These are phyloP conservation scores for Asteroscopus sphinx DNA, from an alignment of 2,888 invertebrate species.

Conservation along the genomic window DNA sequence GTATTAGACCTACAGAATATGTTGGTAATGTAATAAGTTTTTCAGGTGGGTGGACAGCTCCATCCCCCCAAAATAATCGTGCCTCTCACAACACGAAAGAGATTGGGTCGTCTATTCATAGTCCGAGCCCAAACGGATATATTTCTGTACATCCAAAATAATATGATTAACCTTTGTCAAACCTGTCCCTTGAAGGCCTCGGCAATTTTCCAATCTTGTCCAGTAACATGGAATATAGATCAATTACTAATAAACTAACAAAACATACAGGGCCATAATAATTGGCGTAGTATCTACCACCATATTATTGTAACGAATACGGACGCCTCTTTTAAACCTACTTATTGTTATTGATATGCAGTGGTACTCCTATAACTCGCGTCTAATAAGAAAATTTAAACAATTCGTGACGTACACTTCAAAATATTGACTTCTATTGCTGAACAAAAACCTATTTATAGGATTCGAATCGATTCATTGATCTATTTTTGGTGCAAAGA, in stretches of 20 bases:
- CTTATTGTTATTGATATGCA: constrained; percentile 6
- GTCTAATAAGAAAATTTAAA: not conserved
- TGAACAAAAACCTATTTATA: constrained; percentile 20
- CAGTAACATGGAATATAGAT: constrained; percentile 15
- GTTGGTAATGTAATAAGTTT: too few species aligned
- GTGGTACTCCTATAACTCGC: constrained; percentile 5
- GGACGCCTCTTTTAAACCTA: constrained; percentile 12
- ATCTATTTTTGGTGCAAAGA: constrained; percentile 29
- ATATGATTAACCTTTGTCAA: constrained; percentile 29
- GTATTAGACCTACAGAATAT: too few species aligned
- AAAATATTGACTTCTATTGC: not conserved
- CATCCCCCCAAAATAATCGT: not conserved
- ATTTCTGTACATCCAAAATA: constrained; percentile 28
- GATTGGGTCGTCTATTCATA: constrained; percentile 24
- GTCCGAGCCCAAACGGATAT: not conserved
- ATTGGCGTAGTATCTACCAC: constrained; percentile 16
- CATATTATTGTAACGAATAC: constrained; percentile 26
- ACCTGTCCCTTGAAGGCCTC: constrained; percentile 22
- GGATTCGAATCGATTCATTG: constrained; percentile 6
- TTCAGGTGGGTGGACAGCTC: not conserved
- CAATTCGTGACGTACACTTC: not conserved
- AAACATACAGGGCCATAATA: constrained; percentile 28
- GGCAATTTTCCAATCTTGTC: constrained; percentile 32
- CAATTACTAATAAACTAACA: constrained; percentile 29
- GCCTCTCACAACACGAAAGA: not conserved